Evolutionary conservation across 2,888 invertebrate genomes (phyloP).

Genomic region (Drosophila paramelanica): DNA sequence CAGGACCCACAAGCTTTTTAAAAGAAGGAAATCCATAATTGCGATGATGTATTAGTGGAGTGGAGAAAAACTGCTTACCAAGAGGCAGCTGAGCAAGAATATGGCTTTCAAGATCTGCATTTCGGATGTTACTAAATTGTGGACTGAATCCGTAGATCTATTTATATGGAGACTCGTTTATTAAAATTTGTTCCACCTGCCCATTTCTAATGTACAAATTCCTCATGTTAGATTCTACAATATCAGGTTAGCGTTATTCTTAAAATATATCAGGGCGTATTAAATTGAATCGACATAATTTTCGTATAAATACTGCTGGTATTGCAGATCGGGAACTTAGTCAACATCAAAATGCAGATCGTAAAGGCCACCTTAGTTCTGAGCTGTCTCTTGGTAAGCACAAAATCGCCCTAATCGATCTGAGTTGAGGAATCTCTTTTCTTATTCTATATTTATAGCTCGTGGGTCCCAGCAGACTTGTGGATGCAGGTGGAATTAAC

Average conservation of each 20-base stretch:
- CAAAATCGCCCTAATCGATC: not conserved
- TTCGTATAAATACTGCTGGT: not conserved
- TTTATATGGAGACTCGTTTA: not conserved
- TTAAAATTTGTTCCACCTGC: not conserved
- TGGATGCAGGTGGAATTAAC: not conserved
- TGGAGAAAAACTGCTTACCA: not conserved
- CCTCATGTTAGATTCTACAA: too few relatives aligned
- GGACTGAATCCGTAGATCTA: not conserved
- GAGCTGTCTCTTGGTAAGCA: slow-evolving; percentile 11
- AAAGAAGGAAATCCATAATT: too few relatives aligned
- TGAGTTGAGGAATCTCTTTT: too few relatives aligned
- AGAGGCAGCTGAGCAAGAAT: not conserved
- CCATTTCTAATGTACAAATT: not conserved
- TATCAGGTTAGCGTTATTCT: too few relatives aligned
- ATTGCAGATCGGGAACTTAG: not conserved
- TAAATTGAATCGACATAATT: not conserved
- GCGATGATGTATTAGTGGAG: not conserved
- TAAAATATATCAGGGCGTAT: not conserved
- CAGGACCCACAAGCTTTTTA: not conserved
- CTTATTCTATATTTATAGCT: not conserved
- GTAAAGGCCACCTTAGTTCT: not conserved
- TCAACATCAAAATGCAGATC: slow-evolving; percentile 1
- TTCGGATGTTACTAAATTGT: not conserved
- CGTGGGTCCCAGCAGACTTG: not conserved
- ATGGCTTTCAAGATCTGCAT: not conserved